phyloP scores from a whole-genome alignment of 2,888 invertebrate species.

The Leptura quadrifasciata region DNA sequence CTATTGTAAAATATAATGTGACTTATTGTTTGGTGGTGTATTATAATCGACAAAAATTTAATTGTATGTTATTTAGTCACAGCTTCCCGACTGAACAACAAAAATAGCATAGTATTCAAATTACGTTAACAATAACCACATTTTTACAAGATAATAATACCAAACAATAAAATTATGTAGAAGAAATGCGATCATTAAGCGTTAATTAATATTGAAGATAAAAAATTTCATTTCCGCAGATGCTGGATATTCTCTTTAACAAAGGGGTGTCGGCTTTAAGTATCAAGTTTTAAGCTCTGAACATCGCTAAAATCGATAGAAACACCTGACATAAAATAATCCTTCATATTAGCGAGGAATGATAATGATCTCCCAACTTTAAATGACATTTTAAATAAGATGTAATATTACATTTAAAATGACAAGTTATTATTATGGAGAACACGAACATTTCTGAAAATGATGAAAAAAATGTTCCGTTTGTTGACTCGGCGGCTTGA shows the following conservation, averaged over 20 bases:
- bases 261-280: neutral
- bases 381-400: slow-evolving; percentile 47
- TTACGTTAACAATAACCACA: too few relatives aligned
- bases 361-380: slow-evolving; percentile 13
- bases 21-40: neutral
- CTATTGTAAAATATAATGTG: neutral
- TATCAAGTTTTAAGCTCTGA: slow-evolving; percentile 20
- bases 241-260: slow-evolving; percentile 7
- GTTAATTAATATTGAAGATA: slow-evolving; percentile 5
- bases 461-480: neutral
- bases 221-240: neutral
- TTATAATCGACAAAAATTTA: too few relatives aligned
- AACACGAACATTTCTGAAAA: neutral
- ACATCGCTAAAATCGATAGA: slow-evolving; percentile 16
- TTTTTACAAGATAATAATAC: neutral
- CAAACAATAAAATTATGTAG: neutral
- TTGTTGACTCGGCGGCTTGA: neutral
- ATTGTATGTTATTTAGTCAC: too few relatives aligned
- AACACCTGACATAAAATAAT: slow-evolving; percentile 19
- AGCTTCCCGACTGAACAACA: too few relatives aligned
- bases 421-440: neutral
- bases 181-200: neutral
- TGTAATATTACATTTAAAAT: slow-evolving; percentile 1
- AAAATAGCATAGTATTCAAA: too few relatives aligned
- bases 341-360: neutral